Conservation (phyloP, 1,140 invertebrate species). For the Pogonognathellus flavescens region DNA sequence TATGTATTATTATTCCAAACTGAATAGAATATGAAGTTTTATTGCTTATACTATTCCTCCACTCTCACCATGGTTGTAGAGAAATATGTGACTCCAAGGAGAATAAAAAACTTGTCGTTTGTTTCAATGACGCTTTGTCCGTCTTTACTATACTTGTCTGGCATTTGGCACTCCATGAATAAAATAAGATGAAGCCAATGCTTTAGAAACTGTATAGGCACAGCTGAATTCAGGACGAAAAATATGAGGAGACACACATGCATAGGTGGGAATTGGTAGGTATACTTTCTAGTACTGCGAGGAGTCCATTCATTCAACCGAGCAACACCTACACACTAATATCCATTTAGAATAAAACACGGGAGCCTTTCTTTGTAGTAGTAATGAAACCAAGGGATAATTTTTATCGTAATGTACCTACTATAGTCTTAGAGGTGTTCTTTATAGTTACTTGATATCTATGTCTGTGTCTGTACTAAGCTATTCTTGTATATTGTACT, state of each 20-base stretch:
- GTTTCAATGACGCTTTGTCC: constrained; percentile 2
- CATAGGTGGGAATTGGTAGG: no score
- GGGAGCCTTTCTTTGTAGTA: neutral
- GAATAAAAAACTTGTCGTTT: neutral
- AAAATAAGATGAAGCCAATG: neutral
- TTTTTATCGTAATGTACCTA: neutral
- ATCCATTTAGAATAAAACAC: neutral
- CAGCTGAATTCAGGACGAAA: neutral
- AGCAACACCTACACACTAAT: no score
- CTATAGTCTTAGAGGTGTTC: no score
- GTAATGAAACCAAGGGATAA: neutral
- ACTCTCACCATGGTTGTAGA: no score
- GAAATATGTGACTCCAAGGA: neutral
- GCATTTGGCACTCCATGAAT: neutral
- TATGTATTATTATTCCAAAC: no score
- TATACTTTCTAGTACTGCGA: no score
- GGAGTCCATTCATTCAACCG: no score
- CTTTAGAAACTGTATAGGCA: neutral
- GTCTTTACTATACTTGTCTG: neutral
- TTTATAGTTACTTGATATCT: no score
- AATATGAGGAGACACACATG: neutral
- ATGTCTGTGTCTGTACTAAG: no score
- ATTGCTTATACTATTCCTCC: no score
- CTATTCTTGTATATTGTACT: no score
- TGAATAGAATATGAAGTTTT: no score